phyloP scores from a whole-genome alignment of 2,888 invertebrate species.

The Heliothis peltigera region DNA sequence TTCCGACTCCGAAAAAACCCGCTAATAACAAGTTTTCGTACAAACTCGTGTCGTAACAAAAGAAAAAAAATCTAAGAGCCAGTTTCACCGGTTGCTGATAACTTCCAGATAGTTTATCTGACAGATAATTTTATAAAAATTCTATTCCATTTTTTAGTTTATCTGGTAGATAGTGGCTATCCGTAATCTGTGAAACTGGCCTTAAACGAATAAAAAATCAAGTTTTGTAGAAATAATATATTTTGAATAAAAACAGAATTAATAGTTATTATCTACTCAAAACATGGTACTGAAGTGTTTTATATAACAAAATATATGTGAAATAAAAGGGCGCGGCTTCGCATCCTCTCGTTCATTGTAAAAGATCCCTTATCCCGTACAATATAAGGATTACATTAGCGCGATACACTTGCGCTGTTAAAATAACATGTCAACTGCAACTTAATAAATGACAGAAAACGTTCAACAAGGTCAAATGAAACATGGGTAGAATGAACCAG shows the following conservation, averaged over 20 bases:
- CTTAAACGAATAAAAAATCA: conserved; percentile 40
- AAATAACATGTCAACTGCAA: conserved; percentile 43
- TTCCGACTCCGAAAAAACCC: too few species aligned
- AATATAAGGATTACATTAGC: conserved; percentile 56
- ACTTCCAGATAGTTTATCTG: too few species aligned
- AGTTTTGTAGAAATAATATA: conserved; percentile 38
- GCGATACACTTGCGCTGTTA: conserved; percentile 52
- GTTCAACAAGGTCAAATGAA: conserved; percentile 38
- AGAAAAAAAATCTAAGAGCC: too few species aligned
- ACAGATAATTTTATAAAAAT: too few species aligned
- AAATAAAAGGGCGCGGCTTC: conserved; percentile 28
- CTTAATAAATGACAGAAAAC: conserved; percentile 37
- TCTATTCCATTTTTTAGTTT: too few species aligned
- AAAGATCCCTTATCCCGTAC: conserved; percentile 53
- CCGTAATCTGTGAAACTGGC: too few species aligned
- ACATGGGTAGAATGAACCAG: conserved; percentile 33
- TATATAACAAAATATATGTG: conserved; percentile 41
- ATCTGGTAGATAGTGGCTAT: too few species aligned
- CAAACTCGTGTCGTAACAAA: neutral
- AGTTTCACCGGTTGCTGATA: too few species aligned
- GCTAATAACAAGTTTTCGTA: neutral
- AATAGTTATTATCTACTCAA: conserved; percentile 40
- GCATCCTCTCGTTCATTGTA: conserved; percentile 49
- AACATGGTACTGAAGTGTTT: conserved; percentile 23
- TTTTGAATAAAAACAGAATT: conserved; percentile 45